phyloP scores from a whole-genome alignment of 2,797 vertebrate genomes.

The Pseudomugil gertrudae region DNA sequence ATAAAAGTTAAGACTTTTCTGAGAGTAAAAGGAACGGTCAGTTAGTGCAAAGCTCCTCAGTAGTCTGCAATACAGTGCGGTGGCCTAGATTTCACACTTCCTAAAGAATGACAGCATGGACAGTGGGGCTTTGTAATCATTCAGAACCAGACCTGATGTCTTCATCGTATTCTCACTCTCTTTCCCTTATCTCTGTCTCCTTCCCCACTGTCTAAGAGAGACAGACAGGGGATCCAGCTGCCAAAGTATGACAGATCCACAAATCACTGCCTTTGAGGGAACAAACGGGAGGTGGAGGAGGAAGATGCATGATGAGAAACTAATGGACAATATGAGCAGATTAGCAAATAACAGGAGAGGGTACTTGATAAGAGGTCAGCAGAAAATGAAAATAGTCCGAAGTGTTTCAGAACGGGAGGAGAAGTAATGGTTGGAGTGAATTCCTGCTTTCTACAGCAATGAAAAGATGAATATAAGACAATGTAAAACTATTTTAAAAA shows the following conservation, averaged over 20 bases:
- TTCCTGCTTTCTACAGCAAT: constrained; percentile 12
- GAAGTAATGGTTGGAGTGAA: background rate
- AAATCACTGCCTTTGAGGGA: constrained; percentile 67
- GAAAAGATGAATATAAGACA: constrained; percentile 4
- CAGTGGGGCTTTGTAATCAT: constrained; percentile 67
- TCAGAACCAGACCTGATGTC: constrained; percentile 55
- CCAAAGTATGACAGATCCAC: constrained; percentile 68
- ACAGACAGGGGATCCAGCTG: constrained; percentile 65
- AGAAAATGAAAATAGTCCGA: constrained; percentile 5
- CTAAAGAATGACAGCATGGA: constrained; percentile 64
- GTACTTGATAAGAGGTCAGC: background rate
- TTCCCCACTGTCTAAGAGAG: constrained; percentile 44
- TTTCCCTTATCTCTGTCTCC: constrained; percentile 33
- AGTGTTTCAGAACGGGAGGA: background rate
- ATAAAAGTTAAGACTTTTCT: background rate
- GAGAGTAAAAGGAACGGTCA: background rate
- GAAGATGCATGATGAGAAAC: background rate
- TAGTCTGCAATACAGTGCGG: constrained; percentile 52
- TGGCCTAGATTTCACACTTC: constrained; percentile 67
- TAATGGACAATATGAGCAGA: constrained; percentile 13
- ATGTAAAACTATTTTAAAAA: constrained; percentile 30
- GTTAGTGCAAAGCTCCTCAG: no score
- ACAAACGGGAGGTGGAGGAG: background rate
- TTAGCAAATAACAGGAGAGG: constrained; percentile 21
- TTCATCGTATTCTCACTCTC: constrained; percentile 34